Conservation (phyloP, 2,113 vertebrate species). For the Tychaedon coryphoeus region DNA sequence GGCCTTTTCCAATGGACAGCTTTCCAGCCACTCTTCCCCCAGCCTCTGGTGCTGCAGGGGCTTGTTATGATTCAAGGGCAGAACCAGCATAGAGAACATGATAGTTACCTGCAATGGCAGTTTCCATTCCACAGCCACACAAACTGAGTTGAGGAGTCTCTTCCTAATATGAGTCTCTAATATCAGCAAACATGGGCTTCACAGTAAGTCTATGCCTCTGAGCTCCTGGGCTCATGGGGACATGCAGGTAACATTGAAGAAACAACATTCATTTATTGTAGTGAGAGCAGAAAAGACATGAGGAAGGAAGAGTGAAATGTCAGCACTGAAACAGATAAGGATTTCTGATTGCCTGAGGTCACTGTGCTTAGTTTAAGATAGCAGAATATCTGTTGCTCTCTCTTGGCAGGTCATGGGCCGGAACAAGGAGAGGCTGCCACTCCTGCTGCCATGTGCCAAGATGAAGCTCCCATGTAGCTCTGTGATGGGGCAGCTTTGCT, state of each 20-base stretch:
- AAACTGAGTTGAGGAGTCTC: not conserved
- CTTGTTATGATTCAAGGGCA: not conserved
- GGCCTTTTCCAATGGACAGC: not conserved
- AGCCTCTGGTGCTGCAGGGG: not conserved
- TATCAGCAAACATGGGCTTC: not conserved
- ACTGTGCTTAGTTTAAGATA: not conserved
- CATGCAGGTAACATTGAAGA: not conserved
- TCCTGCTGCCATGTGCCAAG: not conserved
- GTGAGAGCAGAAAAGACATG: not conserved
- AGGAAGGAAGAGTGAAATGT: not conserved
- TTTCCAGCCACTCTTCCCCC: not conserved
- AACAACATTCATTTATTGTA: not conserved
- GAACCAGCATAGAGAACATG: not conserved
- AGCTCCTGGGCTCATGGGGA: not conserved
- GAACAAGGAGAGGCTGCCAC: not conserved
- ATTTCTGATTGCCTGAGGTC: not conserved
- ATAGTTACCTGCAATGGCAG: not conserved
- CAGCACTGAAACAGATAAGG: not conserved
- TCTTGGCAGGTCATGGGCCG: accelerated
- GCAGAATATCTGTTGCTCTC: not conserved
- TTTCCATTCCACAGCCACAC: not conserved
- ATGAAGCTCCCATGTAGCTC: not conserved
- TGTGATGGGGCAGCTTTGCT: not conserved
- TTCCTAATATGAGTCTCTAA: not conserved
- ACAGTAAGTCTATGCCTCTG: not conserved